Conservation (phyloP, 2,113 vertebrate species). For the Halichoerus grypus region DNA sequence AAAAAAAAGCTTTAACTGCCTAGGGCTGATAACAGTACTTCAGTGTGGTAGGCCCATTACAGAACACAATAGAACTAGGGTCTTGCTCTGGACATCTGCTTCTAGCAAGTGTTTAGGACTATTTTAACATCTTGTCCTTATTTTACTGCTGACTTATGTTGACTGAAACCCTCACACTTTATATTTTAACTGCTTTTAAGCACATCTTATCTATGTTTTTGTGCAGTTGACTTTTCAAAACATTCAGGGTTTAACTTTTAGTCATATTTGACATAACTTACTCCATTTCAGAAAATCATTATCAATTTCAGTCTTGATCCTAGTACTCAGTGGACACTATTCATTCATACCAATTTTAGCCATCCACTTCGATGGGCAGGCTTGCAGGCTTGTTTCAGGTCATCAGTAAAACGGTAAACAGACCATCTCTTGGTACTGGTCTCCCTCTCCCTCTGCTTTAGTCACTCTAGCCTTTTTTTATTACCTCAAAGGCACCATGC, state of each 20-base stretch:
- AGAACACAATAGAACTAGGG: background rate
- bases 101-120: conserved; percentile 34
- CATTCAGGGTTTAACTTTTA: conserved; percentile 14
- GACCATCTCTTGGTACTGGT: background rate
- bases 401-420: background rate
- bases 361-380: background rate
- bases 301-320: conserved; percentile 1
- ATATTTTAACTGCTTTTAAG: conserved; percentile 36
- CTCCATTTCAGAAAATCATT: background rate
- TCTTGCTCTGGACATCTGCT: background rate
- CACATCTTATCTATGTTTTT: conserved; percentile 13
- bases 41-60: background rate
- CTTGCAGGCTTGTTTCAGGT: background rate
- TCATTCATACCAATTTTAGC: conserved; percentile 19
- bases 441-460: background rate
- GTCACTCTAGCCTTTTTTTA: background rate
- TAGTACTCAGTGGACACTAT: background rate
- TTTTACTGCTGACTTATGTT: conserved; percentile 29
- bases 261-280: conserved; percentile 18
- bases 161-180: background rate
- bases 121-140: background rate
- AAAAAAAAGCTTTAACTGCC: background rate
- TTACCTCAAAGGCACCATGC: background rate
- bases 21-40: background rate
- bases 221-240: conserved; percentile 33